These are phyloP conservation scores for Serinus canaria DNA, from an alignment of 2,113 vertebrate species.

Conservation along the genomic window DNA sequence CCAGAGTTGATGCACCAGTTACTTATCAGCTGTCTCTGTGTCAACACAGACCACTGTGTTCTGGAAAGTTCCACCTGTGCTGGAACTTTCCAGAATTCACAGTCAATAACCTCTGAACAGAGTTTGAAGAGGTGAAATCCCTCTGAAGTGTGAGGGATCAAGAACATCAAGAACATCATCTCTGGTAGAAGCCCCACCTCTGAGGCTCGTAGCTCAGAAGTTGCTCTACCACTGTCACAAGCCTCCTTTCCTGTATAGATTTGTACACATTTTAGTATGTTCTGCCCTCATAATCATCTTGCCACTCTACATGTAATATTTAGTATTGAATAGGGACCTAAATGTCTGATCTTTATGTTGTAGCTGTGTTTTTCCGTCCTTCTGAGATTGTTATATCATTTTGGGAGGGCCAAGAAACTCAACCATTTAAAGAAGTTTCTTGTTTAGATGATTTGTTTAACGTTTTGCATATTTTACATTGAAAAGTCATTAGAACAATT, in stretches of 20 bases:
- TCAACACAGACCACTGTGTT: background rate
- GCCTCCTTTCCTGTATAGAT: background rate
- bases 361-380: rapidly evolving
- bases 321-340: background rate
- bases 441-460: background rate
- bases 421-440: background rate
- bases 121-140: background rate
- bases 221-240: background rate
- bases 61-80: background rate
- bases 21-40: background rate
- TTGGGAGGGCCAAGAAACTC: background rate
- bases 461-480: background rate
- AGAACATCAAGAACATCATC: rapidly evolving
- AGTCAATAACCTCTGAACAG: background rate
- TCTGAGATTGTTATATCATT: rapidly evolving
- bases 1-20: background rate
- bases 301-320: background rate
- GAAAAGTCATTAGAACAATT: background rate
- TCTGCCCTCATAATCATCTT: background rate
- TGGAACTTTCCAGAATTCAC: background rate
- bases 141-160: background rate
- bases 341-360: background rate
- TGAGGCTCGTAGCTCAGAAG: background rate
- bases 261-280: background rate
- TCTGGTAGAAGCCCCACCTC: rapidly evolving